These are phyloP conservation scores for Macropus fuliginosus DNA, from an alignment of 2,797 vertebrate species.

Conservation along the genomic window DNA sequence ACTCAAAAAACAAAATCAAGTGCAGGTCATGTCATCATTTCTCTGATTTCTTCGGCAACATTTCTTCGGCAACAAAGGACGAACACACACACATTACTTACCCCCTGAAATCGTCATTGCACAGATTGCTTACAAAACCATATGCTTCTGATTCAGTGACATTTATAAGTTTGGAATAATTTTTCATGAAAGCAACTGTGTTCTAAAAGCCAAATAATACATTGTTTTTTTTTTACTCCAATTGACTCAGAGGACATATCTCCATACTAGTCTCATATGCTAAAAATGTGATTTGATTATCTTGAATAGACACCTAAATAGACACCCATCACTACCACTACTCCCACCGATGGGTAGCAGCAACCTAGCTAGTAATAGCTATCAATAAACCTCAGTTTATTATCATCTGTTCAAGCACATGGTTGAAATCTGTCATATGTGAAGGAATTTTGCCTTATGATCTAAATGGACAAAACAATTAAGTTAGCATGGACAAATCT, in stretches of 20 bases:
- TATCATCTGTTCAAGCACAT: background rate
- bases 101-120: background rate
- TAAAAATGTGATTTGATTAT: background rate
- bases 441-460: background rate
- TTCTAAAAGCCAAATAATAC: conserved; percentile 38
- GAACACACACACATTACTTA: background rate
- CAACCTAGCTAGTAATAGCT: background rate
- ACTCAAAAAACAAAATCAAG: too few species aligned
- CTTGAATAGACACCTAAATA: conserved; percentile 9
- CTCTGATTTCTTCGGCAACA: too few species aligned
- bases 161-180: conserved; percentile 44
- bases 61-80: too few species aligned
- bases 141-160: conserved; percentile 41
- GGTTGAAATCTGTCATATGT: background rate
- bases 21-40: too few species aligned
- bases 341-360: background rate
- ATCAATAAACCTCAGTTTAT: background rate
- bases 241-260: conserved; percentile 52
- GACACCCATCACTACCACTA: background rate
- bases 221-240: conserved; percentile 6
- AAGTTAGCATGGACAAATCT: background rate
- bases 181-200: conserved; percentile 59
- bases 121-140: background rate
- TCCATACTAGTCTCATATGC: conserved; percentile 22
- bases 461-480: background rate